Percentiles rank a stretch among this genome's conserved stretches.
These are phyloP conservation scores for Drosophila ohnishii DNA, from an alignment of 1,140 invertebrate species.

Conservation along the genomic window DNA sequence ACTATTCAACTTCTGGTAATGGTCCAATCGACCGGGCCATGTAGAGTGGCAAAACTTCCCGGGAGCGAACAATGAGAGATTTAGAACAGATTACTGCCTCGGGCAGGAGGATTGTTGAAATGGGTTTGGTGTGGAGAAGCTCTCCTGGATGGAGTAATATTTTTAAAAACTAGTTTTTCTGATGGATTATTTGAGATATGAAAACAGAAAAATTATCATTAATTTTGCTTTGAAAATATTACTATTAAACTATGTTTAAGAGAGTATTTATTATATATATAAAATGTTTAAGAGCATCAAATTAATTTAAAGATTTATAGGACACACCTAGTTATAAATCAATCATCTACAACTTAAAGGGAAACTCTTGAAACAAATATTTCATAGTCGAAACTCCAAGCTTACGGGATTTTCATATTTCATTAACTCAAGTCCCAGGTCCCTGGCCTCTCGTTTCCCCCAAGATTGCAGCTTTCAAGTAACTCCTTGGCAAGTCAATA, in stretches of 20 bases:
- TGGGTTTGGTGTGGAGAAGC: not conserved
- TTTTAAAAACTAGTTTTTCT: not conserved
- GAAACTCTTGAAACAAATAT: not conserved
- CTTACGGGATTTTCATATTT: slow-evolving; percentile 5
- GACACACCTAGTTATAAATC: not conserved
- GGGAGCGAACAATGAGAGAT: slow-evolving; percentile 8
- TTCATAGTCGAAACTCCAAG: not conserved
- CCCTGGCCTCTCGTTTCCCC: slow-evolving; percentile 4
- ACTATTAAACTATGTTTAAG: too few species aligned
- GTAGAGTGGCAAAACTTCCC: not conserved
- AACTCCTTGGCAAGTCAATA: slow-evolving; percentile 35
- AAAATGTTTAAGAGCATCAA: too few species aligned
- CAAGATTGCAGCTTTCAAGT: slow-evolving; percentile 11
- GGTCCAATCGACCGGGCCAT: slow-evolving; percentile 4
- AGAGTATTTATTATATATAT: too few species aligned
- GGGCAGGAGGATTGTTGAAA: not conserved
- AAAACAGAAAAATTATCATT: too few species aligned
- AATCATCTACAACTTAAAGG: not conserved
- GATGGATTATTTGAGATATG: not conserved
- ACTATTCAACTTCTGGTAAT: slow-evolving; percentile 41
- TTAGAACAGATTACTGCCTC: not conserved
- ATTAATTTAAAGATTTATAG: not conserved
- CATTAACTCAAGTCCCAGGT: slow-evolving; percentile 7
- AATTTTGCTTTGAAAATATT: too few species aligned
- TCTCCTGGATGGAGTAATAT: too few species aligned